phyloP scores from a whole-genome alignment of 2,113 vertebrate species.

The Scatophagus argus region DNA sequence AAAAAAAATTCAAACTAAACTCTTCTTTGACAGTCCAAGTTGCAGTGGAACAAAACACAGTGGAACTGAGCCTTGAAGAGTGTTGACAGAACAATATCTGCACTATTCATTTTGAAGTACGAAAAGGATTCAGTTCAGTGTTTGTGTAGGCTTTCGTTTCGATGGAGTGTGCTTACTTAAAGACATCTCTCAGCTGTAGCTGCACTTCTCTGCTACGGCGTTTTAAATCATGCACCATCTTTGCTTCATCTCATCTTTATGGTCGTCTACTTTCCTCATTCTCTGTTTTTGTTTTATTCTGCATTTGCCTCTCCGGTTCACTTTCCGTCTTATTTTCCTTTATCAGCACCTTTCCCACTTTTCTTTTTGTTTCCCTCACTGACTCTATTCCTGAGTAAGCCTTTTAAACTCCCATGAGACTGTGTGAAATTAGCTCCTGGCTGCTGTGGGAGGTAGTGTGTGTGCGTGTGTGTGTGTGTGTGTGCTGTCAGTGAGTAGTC shows the following conservation, averaged over 20 bases:
- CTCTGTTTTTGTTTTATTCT: conserved; percentile 33
- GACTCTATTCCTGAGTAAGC: conserved; percentile 78
- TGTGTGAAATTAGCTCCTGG: conserved; percentile 76
- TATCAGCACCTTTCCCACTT: conserved; percentile 69
- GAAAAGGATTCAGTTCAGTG: conserved; percentile 5
- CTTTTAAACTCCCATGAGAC: conserved; percentile 69
- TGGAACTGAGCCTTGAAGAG: conserved; percentile 18
- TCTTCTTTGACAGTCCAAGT: not conserved
- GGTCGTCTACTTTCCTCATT: conserved; percentile 12
- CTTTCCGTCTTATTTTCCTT: conserved; percentile 53
- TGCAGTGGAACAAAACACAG: not conserved
- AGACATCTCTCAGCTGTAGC: conserved; percentile 19
- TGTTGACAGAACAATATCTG: conserved; percentile 28
- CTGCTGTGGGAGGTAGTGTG: conserved; percentile 52
- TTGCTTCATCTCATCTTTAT: conserved; percentile 31
- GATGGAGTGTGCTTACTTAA: conserved; percentile 14
- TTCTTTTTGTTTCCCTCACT: conserved; percentile 65
- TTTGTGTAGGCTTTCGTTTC: conserved; percentile 30
- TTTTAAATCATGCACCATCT: conserved; percentile 38
- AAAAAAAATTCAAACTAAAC: not conserved
- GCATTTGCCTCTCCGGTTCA: conserved; percentile 46
- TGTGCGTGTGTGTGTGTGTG: conserved; percentile 30
- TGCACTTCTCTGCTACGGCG: conserved; percentile 4
- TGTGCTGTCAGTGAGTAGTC: conserved; percentile 29
- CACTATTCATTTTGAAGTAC: conserved; percentile 6